Evolutionary conservation across 2,797 vertebrate species (phyloP).

Genomic region (Malurus leucopterus): DNA sequence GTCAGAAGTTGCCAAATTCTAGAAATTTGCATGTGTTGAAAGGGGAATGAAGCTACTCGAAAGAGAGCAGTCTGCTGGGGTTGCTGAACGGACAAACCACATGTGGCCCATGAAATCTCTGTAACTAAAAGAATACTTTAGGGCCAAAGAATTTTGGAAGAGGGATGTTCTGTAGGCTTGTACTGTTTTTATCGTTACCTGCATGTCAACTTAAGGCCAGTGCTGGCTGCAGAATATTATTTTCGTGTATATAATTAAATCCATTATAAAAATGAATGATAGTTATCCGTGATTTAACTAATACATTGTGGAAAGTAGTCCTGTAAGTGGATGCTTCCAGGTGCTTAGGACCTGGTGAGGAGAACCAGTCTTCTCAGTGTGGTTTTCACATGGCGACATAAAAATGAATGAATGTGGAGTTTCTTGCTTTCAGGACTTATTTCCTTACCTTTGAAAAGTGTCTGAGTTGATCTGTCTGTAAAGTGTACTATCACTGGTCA

Average conservation of each 20-base stretch:
- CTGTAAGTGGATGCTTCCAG: rapidly evolving
- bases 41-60: neutral
- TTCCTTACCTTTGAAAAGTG: neutral
- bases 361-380: neutral
- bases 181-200: neutral
- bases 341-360: neutral
- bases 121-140: neutral
- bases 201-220: rapidly evolving
- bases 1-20: neutral
- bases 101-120: neutral
- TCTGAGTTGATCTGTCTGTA: neutral
- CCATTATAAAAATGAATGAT: neutral
- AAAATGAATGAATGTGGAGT: neutral
- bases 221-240: neutral
- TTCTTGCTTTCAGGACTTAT: neutral
- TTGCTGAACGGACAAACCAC: neutral
- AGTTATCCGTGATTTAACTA: neutral
- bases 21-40: neutral
- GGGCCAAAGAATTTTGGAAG: neutral
- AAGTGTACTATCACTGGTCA: neutral
- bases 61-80: neutral
- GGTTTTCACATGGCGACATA: neutral
- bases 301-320: neutral
- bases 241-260: neutral
- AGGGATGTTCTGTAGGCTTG: neutral